Evolutionary conservation across 1,140 invertebrate genomes (phyloP).

Genomic region (Manduca sexta): DNA sequence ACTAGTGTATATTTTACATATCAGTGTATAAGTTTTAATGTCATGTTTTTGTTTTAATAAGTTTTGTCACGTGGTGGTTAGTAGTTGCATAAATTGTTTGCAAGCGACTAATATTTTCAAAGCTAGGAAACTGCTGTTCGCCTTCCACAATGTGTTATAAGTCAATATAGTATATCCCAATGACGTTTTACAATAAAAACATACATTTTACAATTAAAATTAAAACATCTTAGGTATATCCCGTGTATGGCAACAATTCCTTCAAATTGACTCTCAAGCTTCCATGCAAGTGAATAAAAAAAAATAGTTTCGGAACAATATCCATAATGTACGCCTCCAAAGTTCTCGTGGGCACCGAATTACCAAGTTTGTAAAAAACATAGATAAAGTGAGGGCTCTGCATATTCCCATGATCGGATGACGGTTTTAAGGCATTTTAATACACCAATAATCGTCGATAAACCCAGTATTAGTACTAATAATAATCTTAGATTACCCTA

Average conservation of each 20-base stretch:
- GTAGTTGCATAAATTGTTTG: background rate
- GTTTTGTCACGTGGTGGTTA: too few species aligned
- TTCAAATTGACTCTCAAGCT: conserved; percentile 22
- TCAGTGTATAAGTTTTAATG: too few species aligned
- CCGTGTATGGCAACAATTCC: background rate
- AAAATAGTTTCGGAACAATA: conserved; percentile 28
- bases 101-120: background rate
- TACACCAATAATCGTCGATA: conserved; percentile 57
- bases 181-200: too few species aligned
- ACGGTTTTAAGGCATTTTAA: conserved; percentile 51
- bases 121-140: too few species aligned
- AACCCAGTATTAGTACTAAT: too few species aligned
- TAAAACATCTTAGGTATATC: too few species aligned
- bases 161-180: too few species aligned
- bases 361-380: conserved; percentile 56
- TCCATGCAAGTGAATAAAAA: conserved; percentile 15
- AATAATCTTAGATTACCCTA: too few species aligned
- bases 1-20: too few species aligned
- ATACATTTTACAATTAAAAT: too few species aligned
- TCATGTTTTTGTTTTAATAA: too few species aligned
- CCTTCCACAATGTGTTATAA: too few species aligned
- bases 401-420: conserved; percentile 55
- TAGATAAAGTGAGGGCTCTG: conserved; percentile 37
- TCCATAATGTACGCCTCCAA: conserved; percentile 41
- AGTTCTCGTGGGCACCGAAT: conserved; percentile 39